Evolutionary conservation across 2,113 vertebrate species (phyloP).

Genomic region (Rostratula benghalensis): DNA sequence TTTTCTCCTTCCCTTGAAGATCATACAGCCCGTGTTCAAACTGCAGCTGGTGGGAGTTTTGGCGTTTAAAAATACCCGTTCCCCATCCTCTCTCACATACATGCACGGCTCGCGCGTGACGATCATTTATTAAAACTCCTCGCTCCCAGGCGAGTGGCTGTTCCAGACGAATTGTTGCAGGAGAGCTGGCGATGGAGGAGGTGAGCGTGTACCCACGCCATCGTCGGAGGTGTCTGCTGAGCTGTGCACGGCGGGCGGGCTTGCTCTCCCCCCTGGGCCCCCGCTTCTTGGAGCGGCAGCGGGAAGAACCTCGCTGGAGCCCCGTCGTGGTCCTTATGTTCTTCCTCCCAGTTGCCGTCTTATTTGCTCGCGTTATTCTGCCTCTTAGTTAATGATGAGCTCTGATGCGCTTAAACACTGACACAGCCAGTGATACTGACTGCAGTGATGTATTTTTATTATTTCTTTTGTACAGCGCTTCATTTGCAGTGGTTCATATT

Average conservation of each 20-base stretch:
- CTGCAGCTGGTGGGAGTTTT: conserved; percentile 52
- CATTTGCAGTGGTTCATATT: conserved; percentile 8
- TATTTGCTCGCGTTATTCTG: neutral
- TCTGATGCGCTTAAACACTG: neutral
- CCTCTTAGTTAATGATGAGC: neutral
- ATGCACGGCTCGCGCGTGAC: neutral
- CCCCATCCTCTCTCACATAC: neutral
- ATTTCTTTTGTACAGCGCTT: neutral
- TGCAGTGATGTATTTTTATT: conserved; percentile 28
- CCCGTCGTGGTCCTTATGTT: neutral
- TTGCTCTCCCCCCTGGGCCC: neutral
- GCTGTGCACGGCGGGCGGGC: neutral
- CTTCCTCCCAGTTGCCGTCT: neutral
- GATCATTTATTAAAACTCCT: conserved; percentile 23
- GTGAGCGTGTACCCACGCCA: neutral
- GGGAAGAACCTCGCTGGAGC: neutral
- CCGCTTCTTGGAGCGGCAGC: rapidly evolving
- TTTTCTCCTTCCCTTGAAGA: conserved; percentile 17
- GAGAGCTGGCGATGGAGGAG: conserved; percentile 1
- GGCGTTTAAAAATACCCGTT: conserved; percentile 49
- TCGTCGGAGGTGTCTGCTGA: neutral
- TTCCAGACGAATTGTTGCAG: neutral
- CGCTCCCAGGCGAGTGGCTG: neutral
- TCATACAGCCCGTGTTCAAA: neutral
- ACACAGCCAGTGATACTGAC: neutral